These are phyloP conservation scores for Diacarnus erythraeanus DNA, from an alignment of 37 sponge, comb jelly and placozoan genomes.

Conservation along the genomic window DNA sequence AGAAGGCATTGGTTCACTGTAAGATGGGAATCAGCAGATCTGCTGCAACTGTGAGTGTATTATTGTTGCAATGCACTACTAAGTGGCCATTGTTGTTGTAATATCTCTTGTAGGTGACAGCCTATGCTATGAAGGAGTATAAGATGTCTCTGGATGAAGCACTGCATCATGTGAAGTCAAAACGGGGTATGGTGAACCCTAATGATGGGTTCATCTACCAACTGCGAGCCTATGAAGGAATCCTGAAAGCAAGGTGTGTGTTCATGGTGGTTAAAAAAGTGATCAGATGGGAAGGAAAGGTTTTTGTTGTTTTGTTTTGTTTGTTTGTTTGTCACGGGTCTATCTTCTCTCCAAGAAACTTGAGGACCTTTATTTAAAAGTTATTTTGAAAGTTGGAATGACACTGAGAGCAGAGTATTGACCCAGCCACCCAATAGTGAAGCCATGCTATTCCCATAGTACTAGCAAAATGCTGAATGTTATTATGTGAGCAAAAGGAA, in stretches of 20 bases:
- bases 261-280: background rate
- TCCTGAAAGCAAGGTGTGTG: conserved; percentile 88
- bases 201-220: conserved; percentile 89
- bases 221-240: conserved; percentile 90
- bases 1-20: conserved; percentile 89
- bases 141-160: conserved; percentile 73
- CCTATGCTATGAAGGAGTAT: conserved; percentile 97
- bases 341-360: too few relatives aligned
- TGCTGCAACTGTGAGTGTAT: conserved; percentile 88
- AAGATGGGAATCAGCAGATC: conserved; percentile 98
- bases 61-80: background rate
- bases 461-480: too few relatives aligned
- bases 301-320: background rate
- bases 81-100: background rate
- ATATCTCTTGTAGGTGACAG: conserved; percentile 71
- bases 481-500: too few relatives aligned
- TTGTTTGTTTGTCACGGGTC: conserved; percentile 6
- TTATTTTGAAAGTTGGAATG: too few relatives aligned
- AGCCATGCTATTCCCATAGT: too few relatives aligned
- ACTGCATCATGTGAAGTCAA: conserved; percentile 65
- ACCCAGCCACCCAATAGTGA: too few relatives aligned
- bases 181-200: conserved; percentile 81
- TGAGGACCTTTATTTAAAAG: too few relatives aligned
- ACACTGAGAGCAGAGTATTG: too few relatives aligned
- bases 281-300: background rate